Evolutionary conservation across 2,888 invertebrate species (phyloP).

Genomic region (Luperina nickerlii): DNA sequence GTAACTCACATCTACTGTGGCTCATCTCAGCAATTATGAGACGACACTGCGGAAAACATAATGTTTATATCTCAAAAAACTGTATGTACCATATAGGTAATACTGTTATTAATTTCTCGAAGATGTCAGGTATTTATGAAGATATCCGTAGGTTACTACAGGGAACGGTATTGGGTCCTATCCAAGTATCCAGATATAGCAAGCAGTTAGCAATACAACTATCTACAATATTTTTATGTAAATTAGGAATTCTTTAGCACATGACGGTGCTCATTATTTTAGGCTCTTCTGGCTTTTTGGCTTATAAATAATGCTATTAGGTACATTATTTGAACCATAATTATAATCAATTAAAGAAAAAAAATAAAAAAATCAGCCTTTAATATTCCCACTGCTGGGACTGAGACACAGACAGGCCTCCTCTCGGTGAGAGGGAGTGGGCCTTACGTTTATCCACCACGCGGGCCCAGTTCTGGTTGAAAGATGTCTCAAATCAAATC

Average conservation of each 20-base stretch:
- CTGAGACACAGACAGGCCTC: no score
- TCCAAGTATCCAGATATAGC: not conserved
- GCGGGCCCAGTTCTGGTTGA: no score
- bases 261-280: not conserved
- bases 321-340: not conserved
- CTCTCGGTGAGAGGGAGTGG: no score
- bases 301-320: not conserved
- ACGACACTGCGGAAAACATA: slow-evolving; percentile 93
- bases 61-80: not conserved
- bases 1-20: slow-evolving; percentile 95
- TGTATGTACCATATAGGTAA: no score
- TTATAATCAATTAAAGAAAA: not conserved
- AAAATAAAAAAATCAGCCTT: not conserved
- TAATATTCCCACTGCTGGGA: no score
- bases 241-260: not conserved
- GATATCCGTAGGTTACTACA: not conserved
- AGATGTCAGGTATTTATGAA: not conserved
- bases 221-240: not conserved
- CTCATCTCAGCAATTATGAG: slow-evolving; percentile 99
- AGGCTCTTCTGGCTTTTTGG: not conserved
- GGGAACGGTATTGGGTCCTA: slow-evolving; percentile 24
- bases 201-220: not conserved
- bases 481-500: no score
- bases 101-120: not conserved
- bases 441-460: no score